Evolutionary conservation across 2,888 invertebrate genomes (phyloP).

Genomic region (Phalera bucephala): DNA sequence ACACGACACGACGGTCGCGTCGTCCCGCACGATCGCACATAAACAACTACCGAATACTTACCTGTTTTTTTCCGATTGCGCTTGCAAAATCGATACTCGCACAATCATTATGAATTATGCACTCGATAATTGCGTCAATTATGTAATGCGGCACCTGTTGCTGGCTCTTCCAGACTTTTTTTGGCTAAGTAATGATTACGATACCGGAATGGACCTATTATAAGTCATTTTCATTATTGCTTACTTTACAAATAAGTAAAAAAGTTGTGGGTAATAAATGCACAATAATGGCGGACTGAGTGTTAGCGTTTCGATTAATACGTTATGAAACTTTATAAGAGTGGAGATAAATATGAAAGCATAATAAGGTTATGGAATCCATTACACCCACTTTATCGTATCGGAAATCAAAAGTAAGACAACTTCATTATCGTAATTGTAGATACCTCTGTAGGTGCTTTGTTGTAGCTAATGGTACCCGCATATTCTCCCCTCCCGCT

Average conservation of each 20-base stretch:
- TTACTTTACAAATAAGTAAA: neutral
- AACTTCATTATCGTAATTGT: no score
- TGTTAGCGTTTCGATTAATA: no score
- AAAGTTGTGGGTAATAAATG: neutral
- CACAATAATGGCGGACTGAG: no score
- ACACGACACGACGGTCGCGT: slow-evolving; percentile 18
- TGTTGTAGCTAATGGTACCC: no score
- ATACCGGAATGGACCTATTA: neutral
- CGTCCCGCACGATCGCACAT: slow-evolving; percentile 48
- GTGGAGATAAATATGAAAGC: no score
- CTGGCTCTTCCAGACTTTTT: slow-evolving; percentile 25
- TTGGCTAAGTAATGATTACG: neutral
- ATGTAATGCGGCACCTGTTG: slow-evolving; percentile 33
- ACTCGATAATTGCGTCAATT: slow-evolving; percentile 39
- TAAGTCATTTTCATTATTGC: neutral
- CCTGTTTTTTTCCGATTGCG: slow-evolving; percentile 7
- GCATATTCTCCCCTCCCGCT: no score
- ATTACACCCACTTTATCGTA: no score
- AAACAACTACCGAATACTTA: slow-evolving; percentile 12
- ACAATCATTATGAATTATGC: slow-evolving; percentile 25
- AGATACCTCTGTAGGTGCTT: no score
- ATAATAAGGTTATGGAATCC: no score
- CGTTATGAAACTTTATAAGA: no score
- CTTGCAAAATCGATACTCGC: slow-evolving; percentile 4
- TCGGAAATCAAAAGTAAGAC: no score